Evolutionary conservation across 2,113 vertebrate genomes (phyloP), one percentile per base, ranked within the genome.

Genomic region (Spheniscus mendiculus): DNA sequence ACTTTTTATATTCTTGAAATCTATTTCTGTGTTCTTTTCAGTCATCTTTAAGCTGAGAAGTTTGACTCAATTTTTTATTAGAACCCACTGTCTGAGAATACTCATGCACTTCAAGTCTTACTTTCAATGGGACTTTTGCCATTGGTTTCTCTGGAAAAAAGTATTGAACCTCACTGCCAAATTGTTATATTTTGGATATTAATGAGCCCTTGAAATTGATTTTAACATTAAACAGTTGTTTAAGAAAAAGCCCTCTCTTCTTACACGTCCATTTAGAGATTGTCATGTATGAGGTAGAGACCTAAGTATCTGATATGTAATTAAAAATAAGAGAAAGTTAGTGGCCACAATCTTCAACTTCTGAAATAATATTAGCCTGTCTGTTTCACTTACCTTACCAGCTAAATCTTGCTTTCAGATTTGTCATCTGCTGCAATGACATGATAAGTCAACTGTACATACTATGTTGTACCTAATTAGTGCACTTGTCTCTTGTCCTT

Each of bases 181-280:
- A 38, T 38, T 59, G 5, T 45, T 88, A 3, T 25, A 38, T 67
- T 72, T 74, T 76, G 17, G 3, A 26, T 88, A 50, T 84, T 67
- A 79, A 58, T 38, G 27, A 74, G 8, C 6, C 11, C 11, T 67
- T 53, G 25, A 70, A 76, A 76, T 29, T 27, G 2, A 50, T 90
- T 72, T 80, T 61, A 88, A 53, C 15, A 7, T 63, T 47, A 56
- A 91, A 18, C 27, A 40, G 6, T 55, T 76, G 6, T 44, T 78
- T 15, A 4, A 1, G 36, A 69, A 74, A 59, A 58, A 13, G 0
- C 3, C 1, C 16, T 65, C 18, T 59, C 34, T 77, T 40, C 32
- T 55, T 79, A 25, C 7, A 26, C 19, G 8, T 61, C 12, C 13
- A 4, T 50, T 8, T 19, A 50, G 42, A 79, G 29, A 25, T 40